Evolutionary conservation across 1,140 invertebrate species (phyloP).

Genomic region (Papilio polyxenes): DNA sequence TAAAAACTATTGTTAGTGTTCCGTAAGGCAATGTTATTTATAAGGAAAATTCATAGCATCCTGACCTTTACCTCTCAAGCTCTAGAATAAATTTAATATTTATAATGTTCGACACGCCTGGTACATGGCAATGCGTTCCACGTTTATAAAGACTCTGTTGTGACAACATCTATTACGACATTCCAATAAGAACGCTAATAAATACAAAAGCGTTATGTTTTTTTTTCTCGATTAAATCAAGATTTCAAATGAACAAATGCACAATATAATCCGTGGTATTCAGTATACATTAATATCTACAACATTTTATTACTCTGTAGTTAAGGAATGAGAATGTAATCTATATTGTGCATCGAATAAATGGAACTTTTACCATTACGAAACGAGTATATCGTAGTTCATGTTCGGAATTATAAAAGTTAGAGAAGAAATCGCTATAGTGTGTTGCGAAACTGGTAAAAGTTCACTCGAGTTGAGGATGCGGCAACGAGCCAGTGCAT

Average conservation of each 20-base stretch:
- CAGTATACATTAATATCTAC: background rate
- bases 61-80: conserved; percentile 9
- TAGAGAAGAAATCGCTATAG: conserved; percentile 8
- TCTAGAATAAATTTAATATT: conserved; percentile 31
- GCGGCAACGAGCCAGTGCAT: conserved; percentile 13
- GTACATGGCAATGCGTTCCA: background rate
- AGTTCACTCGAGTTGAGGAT: conserved; percentile 43
- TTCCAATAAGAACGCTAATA: conserved; percentile 29
- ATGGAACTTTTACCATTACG: conserved; percentile 43
- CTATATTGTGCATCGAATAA: conserved; percentile 39
- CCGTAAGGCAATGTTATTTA: background rate
- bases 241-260: background rate
- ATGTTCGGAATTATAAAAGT: conserved; percentile 25
- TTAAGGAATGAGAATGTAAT: conserved; percentile 8
- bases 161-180: background rate
- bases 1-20: background rate
- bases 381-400: conserved; percentile 26
- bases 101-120: conserved; percentile 15
- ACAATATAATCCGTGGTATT: conserved; percentile 3
- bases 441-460: conserved; percentile 43
- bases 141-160: conserved; percentile 24
- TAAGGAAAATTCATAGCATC: background rate
- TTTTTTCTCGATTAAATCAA: background rate
- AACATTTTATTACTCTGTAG: background rate
- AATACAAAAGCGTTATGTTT: conserved; percentile 2